phyloP scores from a whole-genome alignment of 2,113 vertebrate species.

The Edolisoma coerulescens region DNA sequence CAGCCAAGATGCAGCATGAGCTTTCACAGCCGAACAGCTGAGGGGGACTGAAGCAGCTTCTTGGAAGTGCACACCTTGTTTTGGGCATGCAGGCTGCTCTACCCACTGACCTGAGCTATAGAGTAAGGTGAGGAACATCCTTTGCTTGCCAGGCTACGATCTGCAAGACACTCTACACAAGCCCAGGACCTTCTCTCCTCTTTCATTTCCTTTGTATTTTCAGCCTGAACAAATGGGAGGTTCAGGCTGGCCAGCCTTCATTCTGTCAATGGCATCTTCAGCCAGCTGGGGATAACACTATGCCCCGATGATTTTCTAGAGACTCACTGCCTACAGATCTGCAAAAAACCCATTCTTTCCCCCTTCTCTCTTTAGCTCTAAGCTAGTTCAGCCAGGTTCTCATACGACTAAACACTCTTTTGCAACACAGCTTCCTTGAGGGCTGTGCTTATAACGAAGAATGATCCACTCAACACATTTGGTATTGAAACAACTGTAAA shows the following conservation, averaged over 20 bases:
- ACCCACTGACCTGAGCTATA: background rate
- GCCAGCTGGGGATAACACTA: background rate
- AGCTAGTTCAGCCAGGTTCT: background rate
- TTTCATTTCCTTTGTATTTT: background rate
- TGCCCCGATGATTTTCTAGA: background rate
- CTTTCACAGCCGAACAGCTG: fast-evolving
- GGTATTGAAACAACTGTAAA: background rate
- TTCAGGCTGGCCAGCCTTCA: background rate
- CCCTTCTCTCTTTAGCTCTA: background rate
- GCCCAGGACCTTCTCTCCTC: background rate
- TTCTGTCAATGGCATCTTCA: background rate
- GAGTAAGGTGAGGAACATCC: background rate
- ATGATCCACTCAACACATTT: background rate
- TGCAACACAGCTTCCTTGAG: background rate
- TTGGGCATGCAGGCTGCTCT: background rate
- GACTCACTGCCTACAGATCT: background rate
- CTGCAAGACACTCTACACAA: background rate
- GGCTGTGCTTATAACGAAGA: background rate
- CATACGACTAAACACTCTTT: background rate
- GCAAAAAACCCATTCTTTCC: background rate
- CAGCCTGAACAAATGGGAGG: background rate
- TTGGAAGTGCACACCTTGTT: background rate
- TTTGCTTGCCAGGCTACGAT: background rate
- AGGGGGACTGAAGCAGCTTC: background rate
- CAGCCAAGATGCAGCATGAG: background rate